phyloP scores from a whole-genome alignment of 2,888 invertebrate genomes.

The Tinea pellionella region DNA sequence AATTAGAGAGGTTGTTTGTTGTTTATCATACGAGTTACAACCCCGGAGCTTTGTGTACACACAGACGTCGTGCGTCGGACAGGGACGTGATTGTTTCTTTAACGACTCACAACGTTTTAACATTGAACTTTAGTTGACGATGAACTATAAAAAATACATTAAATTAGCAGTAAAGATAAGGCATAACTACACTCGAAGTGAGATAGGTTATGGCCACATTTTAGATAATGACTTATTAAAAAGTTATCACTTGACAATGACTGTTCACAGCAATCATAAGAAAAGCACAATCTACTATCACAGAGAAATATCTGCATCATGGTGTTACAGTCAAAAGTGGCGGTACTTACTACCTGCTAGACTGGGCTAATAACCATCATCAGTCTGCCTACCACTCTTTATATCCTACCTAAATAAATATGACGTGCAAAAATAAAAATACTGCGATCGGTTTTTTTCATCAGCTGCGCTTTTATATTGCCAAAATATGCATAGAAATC shows the following conservation, averaged over 20 bases:
- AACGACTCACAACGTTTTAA: constrained; percentile 26
- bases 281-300: not conserved
- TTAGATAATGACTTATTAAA: not conserved
- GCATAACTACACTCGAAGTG: constrained; percentile 22
- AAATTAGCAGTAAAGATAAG: constrained; percentile 62
- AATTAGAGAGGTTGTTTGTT: constrained; percentile 43
- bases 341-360: too few relatives aligned
- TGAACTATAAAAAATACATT: constrained; percentile 48
- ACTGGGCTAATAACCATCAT: too few relatives aligned
- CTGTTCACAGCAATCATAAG: not conserved
- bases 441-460: not conserved
- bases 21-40: constrained; percentile 44
- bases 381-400: too few relatives aligned
- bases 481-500: too few relatives aligned
- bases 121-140: constrained; percentile 52
- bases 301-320: too few relatives aligned
- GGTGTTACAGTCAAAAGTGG: too few relatives aligned
- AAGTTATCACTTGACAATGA: not conserved
- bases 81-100: constrained; percentile 41
- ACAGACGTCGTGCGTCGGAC: constrained; percentile 44
- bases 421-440: too few relatives aligned
- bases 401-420: too few relatives aligned
- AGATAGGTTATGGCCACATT: constrained; percentile 43
- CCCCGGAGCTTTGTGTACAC: constrained; percentile 27
- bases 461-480: not conserved